Evolutionary conservation across 2,888 invertebrate species (phyloP).

Genomic region (Ceratothoa steindachneri): DNA sequence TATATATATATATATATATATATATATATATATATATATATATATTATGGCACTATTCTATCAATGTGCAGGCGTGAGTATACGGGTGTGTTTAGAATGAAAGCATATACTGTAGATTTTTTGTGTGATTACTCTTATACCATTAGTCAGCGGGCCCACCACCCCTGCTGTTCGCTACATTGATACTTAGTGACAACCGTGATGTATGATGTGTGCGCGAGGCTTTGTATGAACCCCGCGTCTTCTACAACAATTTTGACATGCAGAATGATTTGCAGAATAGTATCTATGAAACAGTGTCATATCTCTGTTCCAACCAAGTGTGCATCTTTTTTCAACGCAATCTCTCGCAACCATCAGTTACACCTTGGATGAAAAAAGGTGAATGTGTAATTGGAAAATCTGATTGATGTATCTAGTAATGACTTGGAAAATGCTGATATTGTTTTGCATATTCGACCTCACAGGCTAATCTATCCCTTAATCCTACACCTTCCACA

Average conservation of each 20-base stretch:
- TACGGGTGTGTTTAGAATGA: background rate
- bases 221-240: background rate
- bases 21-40: background rate
- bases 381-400: background rate
- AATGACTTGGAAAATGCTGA: background rate
- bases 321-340: background rate
- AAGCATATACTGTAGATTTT: background rate
- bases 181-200: constrained; percentile 6
- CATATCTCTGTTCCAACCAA: background rate
- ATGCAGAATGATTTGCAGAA: background rate
- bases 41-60: background rate
- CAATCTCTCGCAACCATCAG: background rate
- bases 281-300: background rate
- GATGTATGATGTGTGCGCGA: background rate
- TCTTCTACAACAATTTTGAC: background rate
- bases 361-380: background rate
- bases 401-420: background rate
- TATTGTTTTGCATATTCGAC: background rate
- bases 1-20: background rate
- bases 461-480: too few species aligned
- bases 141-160: background rate
- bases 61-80: background rate
- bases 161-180: background rate
- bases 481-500: too few species aligned
- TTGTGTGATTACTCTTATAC: background rate